Conservation (phyloP, 2,797 vertebrate species). For the Florisuga fusca region DNA sequence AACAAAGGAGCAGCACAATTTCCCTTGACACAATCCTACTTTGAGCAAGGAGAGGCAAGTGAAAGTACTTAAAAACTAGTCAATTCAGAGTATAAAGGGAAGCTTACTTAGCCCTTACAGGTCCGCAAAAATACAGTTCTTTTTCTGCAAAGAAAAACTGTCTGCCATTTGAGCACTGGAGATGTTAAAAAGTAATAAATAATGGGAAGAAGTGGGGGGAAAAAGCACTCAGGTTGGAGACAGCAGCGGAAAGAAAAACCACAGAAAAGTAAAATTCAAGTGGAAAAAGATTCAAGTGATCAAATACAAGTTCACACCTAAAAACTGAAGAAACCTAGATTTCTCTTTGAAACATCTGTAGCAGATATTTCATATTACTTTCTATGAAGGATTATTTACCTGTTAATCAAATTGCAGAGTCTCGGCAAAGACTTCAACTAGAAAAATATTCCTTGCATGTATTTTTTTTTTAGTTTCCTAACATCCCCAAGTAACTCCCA, state of each 20-base stretch:
- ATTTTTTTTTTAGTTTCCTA: not conserved
- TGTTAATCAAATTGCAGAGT: not conserved
- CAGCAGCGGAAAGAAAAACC: not conserved
- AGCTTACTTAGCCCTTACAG: not conserved
- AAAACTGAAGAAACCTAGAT: not conserved
- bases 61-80: constrained; percentile 2
- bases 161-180: fast-evolving
- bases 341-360: not conserved
- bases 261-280: not conserved
- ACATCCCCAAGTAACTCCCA: not conserved
- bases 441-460: not conserved
- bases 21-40: not conserved
- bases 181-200: not conserved
- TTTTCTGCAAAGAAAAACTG: not conserved
- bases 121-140: not conserved
- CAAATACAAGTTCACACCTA: not conserved
- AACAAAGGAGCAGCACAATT: constrained; percentile 49
- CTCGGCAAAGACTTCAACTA: not conserved
- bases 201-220: not conserved
- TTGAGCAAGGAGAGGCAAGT: not conserved
- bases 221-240: not conserved
- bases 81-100: not conserved
- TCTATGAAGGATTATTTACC: not conserved
- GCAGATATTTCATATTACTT: not conserved
- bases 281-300: not conserved